phyloP scores from a whole-genome alignment of 2,888 invertebrate genomes.

The Caenorhabditis doughertyi region DNA sequence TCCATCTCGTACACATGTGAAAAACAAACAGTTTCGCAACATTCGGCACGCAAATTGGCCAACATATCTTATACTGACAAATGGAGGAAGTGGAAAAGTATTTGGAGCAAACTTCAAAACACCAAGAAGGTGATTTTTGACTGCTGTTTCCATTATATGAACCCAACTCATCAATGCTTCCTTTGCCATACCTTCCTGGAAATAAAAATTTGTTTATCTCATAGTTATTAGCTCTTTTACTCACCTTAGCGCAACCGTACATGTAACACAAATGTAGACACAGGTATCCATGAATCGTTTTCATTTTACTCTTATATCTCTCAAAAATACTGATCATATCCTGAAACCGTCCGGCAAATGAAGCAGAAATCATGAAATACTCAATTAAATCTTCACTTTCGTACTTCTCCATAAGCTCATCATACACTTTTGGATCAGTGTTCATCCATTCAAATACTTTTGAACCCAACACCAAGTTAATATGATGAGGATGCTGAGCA shows the following conservation, averaged over 20 bases:
- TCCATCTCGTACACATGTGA: constrained; percentile 2
- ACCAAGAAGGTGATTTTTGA: background rate
- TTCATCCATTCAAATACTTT: constrained; percentile 24
- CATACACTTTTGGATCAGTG: background rate
- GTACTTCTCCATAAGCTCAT: constrained; percentile 20
- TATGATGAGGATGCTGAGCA: constrained; percentile 17
- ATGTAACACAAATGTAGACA: constrained; percentile 27
- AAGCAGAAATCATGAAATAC: constrained; percentile 18
- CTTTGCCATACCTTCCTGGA: constrained; percentile 24
- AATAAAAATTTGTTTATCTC: background rate
- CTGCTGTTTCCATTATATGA: background rate
- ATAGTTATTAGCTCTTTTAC: background rate
- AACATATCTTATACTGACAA: constrained; percentile 5
- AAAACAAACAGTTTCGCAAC: constrained; percentile 27
- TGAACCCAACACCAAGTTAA: background rate
- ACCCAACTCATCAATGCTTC: constrained; percentile 7
- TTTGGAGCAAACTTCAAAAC: background rate
- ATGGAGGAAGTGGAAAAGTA: constrained; percentile 27
- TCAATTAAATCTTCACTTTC: constrained; percentile 37
- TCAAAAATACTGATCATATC: constrained; percentile 6
- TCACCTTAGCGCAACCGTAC: constrained; percentile 34
- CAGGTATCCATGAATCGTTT: background rate
- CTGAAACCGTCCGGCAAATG: constrained; percentile 9
- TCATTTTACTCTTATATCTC: background rate
- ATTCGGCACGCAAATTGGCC: constrained; percentile 28